Evolutionary conservation across 2,888 invertebrate genomes (phyloP).

Genomic region (Caenorhabditis sp.): DNA sequence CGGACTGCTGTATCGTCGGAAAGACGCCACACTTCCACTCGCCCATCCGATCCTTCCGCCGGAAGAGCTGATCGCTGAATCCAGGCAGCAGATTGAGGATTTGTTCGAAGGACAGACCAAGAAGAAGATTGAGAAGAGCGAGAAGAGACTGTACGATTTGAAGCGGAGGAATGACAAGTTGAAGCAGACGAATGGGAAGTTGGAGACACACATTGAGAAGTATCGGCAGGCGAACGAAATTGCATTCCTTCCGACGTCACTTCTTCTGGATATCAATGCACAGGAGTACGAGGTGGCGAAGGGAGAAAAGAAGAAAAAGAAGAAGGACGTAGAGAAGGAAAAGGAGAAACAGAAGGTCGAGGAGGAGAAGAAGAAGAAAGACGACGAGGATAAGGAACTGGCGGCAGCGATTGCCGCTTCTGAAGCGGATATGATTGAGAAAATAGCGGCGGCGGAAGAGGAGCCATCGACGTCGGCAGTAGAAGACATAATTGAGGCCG

Average conservation of each 20-base stretch:
- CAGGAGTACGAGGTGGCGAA: conserved; percentile 71
- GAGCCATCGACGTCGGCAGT: conserved; percentile 11
- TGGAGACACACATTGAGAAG: conserved; percentile 61
- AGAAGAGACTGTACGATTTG: conserved; percentile 65
- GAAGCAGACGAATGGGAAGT: conserved; percentile 10
- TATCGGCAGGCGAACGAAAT: conserved; percentile 66
- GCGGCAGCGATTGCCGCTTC: conserved; percentile 40
- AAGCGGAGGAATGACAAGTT: conserved; percentile 63
- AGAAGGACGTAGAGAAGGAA: conserved; percentile 15
- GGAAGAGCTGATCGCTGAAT: conserved; percentile 35
- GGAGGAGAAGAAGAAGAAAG: conserved; percentile 21
- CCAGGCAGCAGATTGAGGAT: conserved; percentile 56
- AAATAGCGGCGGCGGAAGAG: background rate
- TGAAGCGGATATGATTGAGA: conserved; percentile 24
- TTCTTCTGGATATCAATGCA: conserved; percentile 71
- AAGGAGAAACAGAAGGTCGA: conserved; percentile 17
- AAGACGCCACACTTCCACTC: conserved; percentile 34
- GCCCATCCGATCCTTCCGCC: conserved; percentile 56
- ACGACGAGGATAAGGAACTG: too few species aligned
- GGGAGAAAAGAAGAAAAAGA: conserved; percentile 53
- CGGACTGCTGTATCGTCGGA: conserved; percentile 63
- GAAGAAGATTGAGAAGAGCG: conserved; percentile 63
- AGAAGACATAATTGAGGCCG: background rate
- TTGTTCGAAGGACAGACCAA: conserved; percentile 65
- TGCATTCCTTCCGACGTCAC: conserved; percentile 74